Evolutionary conservation across 2,888 invertebrate genomes (phyloP).

Genomic region (Trisateles emortualis): DNA sequence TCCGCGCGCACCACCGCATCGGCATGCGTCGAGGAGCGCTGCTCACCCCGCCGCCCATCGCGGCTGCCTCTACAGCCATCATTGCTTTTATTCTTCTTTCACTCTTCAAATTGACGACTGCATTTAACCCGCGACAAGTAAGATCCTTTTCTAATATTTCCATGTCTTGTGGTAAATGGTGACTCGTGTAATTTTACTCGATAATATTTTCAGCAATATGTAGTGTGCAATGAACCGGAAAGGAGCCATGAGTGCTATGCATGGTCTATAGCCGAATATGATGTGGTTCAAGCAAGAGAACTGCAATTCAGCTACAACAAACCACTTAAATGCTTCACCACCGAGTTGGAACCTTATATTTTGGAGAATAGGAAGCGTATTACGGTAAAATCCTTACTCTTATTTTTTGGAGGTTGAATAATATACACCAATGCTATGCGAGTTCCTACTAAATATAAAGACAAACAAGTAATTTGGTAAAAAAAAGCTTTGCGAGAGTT

Average conservation of each 20-base stretch:
- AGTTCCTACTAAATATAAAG: background rate
- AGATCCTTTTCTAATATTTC: no score
- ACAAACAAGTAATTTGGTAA: background rate
- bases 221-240: slow-evolving; percentile 61
- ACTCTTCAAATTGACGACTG: slow-evolving; percentile 21
- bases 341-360: slow-evolving; percentile 45
- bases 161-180: slow-evolving; percentile 15
- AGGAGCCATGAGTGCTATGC: slow-evolving; percentile 53
- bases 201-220: slow-evolving; percentile 43
- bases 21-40: slow-evolving; percentile 70
- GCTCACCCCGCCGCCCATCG: slow-evolving; percentile 40
- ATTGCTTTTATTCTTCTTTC: slow-evolving; percentile 27
- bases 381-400: slow-evolving; percentile 41
- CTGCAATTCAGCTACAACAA: slow-evolving; percentile 38
- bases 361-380: slow-evolving; percentile 37
- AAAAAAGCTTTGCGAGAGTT: slow-evolving; percentile 29
- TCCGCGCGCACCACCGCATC: slow-evolving; percentile 65
- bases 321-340: slow-evolving; percentile 56
- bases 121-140: slow-evolving; percentile 43
- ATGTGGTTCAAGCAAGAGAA: slow-evolving; percentile 28
- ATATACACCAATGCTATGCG: slow-evolving; percentile 18
- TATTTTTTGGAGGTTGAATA: background rate
- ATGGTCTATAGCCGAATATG: slow-evolving; percentile 51
- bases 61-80: slow-evolving; percentile 15
- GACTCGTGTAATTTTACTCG: slow-evolving; percentile 7